Conservation (phyloP, 2,888 invertebrate species). For the Drosophila sordidula region DNA sequence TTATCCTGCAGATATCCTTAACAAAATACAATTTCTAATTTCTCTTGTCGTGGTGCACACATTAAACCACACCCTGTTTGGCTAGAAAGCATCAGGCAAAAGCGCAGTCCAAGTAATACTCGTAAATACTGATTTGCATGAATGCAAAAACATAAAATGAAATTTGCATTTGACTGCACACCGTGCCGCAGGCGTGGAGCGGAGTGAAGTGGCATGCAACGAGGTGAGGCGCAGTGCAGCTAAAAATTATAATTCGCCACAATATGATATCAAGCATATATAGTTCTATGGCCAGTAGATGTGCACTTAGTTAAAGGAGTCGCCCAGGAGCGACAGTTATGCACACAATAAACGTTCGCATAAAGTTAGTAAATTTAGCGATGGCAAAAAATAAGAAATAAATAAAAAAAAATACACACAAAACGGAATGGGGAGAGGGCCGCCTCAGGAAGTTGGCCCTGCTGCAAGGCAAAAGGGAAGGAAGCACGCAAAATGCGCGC, state of each 20-base stretch:
- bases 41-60: not conserved
- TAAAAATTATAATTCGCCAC: conserved; percentile 68
- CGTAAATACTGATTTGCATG: conserved; percentile 73
- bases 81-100: conserved; percentile 34
- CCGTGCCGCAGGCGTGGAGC: not conserved
- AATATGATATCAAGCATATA: conserved; percentile 47
- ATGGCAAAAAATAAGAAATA: conserved; percentile 17
- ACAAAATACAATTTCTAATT: conserved; percentile 3
- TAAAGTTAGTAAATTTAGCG: conserved; percentile 72
- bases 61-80: conserved; percentile 34
- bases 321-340: conserved; percentile 64
- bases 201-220: not conserved
- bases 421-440: conserved; percentile 31
- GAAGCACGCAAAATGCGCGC: conserved; percentile 76
- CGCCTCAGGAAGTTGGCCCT: conserved; percentile 60
- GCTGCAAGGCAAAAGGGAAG: conserved; percentile 18
- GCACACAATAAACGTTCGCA: conserved; percentile 73
- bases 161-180: conserved; percentile 73
- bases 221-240: conserved; percentile 2
- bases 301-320: conserved; percentile 4
- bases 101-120: conserved; percentile 46
- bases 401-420: not conserved
- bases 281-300: conserved; percentile 8
- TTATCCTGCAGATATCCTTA: not conserved
- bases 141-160: conserved; percentile 71